Conservation (phyloP, 2,888 invertebrate genomes). For the Rotaria magnacalcarata region DNA sequence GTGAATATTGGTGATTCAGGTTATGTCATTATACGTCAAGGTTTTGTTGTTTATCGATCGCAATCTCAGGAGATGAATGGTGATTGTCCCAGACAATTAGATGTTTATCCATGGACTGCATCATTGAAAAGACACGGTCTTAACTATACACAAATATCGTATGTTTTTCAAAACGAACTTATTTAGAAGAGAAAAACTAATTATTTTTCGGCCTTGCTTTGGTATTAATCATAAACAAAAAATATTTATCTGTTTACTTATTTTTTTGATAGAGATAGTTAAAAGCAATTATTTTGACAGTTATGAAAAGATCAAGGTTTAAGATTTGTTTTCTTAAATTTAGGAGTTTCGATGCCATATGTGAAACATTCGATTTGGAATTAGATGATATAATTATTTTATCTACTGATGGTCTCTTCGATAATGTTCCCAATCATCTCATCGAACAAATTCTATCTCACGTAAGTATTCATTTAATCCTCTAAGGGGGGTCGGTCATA, state of each 20-base stretch:
- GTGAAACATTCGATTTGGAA: constrained; percentile 28
- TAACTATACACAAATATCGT: constrained; percentile 40
- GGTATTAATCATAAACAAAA: background rate
- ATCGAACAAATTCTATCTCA: constrained; percentile 40
- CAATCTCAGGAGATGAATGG: constrained; percentile 33
- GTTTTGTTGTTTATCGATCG: constrained; percentile 36
- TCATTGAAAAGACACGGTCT: constrained; percentile 36
- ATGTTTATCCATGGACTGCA: constrained; percentile 45
- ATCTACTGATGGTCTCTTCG: constrained; percentile 45
- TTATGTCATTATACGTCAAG: constrained; percentile 39
- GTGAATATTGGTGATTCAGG: constrained; percentile 45
- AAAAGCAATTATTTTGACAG: background rate
- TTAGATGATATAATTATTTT: constrained; percentile 44
- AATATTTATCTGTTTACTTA: background rate
- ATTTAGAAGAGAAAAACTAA: background rate
- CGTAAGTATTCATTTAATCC: background rate
- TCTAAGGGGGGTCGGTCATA: too few species aligned
- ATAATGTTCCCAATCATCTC: constrained; percentile 37
- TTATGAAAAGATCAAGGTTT: background rate
- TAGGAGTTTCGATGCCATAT: constrained; percentile 24
- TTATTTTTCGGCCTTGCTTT: background rate
- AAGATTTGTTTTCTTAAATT: too few species aligned
- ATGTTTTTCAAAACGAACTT: background rate
- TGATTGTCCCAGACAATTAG: constrained; percentile 45
- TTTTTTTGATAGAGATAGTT: too few species aligned